Conservation (phyloP, 2,888 invertebrate species). For the Clunio marinus region DNA sequence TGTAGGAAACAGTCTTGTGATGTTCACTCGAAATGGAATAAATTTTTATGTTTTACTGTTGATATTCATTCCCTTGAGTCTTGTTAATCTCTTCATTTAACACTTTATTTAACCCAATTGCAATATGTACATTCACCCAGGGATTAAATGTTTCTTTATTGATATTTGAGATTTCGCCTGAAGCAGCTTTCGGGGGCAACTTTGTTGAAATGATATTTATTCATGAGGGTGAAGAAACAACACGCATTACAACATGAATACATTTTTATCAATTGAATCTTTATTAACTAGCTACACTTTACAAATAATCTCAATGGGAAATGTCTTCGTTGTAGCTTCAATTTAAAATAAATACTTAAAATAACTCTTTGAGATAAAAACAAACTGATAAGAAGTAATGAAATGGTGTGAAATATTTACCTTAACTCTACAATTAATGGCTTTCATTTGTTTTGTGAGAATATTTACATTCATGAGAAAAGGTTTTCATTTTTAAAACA, state of each 20-base stretch:
- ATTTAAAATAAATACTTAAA: conserved; percentile 3
- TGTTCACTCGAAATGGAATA: too few relatives aligned
- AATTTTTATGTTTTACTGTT: background rate
- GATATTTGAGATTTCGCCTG: conserved; percentile 11
- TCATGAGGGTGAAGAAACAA: background rate
- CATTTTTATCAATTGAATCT: background rate
- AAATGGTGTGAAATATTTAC: too few relatives aligned
- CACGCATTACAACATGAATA: background rate
- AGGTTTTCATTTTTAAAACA: too few relatives aligned
- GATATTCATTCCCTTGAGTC: background rate
- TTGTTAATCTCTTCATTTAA: conserved; percentile 10
- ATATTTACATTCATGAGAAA: too few relatives aligned
- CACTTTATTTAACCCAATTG: background rate
- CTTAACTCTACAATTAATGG: too few relatives aligned
- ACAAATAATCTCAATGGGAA: conserved; percentile 1
- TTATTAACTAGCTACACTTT: conserved; percentile 8
- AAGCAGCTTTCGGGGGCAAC: background rate
- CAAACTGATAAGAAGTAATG: too few relatives aligned
- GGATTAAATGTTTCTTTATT: conserved; percentile 3
- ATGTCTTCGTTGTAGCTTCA: background rate
- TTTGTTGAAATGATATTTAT: background rate
- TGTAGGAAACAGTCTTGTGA: too few relatives aligned
- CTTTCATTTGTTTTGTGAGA: too few relatives aligned
- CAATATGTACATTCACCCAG: background rate
- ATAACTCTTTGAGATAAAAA: too few relatives aligned